Base-by-base conservation (phyloP, 2,797 vertebrate genomes). In the Notolabrus celidotus region DNA sequence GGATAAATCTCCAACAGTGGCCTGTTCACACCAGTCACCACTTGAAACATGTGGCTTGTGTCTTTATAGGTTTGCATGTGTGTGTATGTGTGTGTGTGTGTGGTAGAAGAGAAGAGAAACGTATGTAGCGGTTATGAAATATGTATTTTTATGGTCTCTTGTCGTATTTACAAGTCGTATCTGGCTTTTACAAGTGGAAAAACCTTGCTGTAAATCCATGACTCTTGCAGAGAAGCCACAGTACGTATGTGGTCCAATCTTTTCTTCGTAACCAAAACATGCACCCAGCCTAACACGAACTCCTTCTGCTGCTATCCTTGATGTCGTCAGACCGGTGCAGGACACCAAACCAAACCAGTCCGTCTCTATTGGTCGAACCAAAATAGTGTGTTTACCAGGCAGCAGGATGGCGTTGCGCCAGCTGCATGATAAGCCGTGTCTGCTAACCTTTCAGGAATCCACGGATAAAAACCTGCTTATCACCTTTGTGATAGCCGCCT, bases 391-490 rank as follows among this genome's bases (percentile, higher is more conserved):
- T 79, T 71, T 60, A 79, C 69, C 64, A 76, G 61, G 74, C 47
- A 68, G 57, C 53, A 17, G 65, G 67, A 58, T 51, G 71, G 52
- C 41, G 45, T 81, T 88, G 67, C 82, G 77, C 91, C 90, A 91
- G 74, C 46, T 70, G 56, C 67, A 23, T 58, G 91, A 92, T 92
- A 91, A 88, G 79, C 76, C 31, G 15, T 31, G n/a, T 66, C 83
- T 73, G 80, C 90, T 82, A 80, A 87, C 88, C 81, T 62, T 89
- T 88, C 67, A 89, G 85, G 85, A 93, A 91, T 89, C 86, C 73
- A 31, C 14, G 56, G 77, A 83, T 85, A 69, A 82, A 83, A 77
- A 82, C 29, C 29, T 68, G 68, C 88, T 88, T 90, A 88, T 86
- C 78, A 70, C 65, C 55, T 58, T 43, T 68, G 29, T 75, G 80